Conservation (phyloP, 2,113 vertebrate genomes). For the Pithys albifrons region DNA sequence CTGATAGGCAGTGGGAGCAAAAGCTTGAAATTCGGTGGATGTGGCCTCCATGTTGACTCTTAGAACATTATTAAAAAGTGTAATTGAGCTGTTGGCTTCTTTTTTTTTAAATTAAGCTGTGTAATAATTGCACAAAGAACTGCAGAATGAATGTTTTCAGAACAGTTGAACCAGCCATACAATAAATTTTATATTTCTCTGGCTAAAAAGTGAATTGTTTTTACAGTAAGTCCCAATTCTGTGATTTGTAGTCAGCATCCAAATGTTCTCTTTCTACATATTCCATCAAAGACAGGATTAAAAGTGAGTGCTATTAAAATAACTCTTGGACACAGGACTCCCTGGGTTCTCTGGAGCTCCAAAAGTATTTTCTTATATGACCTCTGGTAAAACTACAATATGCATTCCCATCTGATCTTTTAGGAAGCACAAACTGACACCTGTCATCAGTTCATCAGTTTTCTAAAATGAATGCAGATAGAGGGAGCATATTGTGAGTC, state of each 20-base stretch:
- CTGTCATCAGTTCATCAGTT: constrained; percentile 23
- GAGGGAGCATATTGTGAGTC: constrained; percentile 34
- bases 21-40: constrained; percentile 41
- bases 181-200: not conserved
- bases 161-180: not conserved
- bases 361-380: constrained; percentile 13
- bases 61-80: not conserved
- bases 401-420: constrained; percentile 43
- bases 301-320: not conserved
- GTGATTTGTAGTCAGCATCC: not conserved
- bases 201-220: not conserved
- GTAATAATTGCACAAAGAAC: not conserved
- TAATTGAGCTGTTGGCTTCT: not conserved
- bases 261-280: not conserved
- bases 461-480: not conserved
- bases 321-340: not conserved
- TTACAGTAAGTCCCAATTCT: not conserved
- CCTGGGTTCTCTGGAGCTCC: not conserved
- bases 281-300: not conserved
- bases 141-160: not conserved
- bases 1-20: not conserved
- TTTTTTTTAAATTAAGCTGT: not conserved
- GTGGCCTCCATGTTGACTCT: constrained; percentile 63
- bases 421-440: constrained; percentile 5
- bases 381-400: not conserved